Conservation (phyloP, 2,113 vertebrate genomes). For the Struthidea cinerea region DNA sequence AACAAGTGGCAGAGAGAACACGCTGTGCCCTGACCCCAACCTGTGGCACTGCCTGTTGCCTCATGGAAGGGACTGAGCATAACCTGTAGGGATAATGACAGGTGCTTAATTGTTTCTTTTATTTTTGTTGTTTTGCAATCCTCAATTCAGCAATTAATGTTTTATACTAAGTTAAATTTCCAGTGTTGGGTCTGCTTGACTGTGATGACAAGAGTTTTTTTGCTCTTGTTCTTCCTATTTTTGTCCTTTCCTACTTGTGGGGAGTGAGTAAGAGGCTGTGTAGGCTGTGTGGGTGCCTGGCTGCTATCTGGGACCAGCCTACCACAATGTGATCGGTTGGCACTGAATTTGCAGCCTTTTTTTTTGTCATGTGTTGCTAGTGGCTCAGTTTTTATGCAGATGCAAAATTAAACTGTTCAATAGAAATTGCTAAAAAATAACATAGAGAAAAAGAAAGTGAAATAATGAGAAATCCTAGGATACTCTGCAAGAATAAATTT, state of each 20-base stretch:
- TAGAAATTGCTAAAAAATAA: neutral
- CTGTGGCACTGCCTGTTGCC: fast-evolving
- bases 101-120: neutral
- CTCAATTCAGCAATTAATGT: neutral
- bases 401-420: neutral
- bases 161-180: neutral
- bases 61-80: fast-evolving
- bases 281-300: neutral
- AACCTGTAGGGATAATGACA: neutral
- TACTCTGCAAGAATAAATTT: neutral
- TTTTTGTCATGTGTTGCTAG: neutral
- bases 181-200: neutral
- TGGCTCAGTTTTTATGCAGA: neutral
- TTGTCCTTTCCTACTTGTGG: neutral
- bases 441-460: neutral
- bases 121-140: neutral
- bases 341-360: neutral
- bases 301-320: neutral
- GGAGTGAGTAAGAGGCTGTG: neutral
- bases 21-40: neutral
- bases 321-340: neutral
- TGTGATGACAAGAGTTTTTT: neutral
- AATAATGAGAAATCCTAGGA: neutral
- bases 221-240: neutral
- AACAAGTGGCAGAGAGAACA: neutral